Percentiles rank a stretch among this genome's conserved stretches.
Conservation (phyloP, 35 echinoderm and acorn worm genomes). For the Chiridota heheva region DNA sequence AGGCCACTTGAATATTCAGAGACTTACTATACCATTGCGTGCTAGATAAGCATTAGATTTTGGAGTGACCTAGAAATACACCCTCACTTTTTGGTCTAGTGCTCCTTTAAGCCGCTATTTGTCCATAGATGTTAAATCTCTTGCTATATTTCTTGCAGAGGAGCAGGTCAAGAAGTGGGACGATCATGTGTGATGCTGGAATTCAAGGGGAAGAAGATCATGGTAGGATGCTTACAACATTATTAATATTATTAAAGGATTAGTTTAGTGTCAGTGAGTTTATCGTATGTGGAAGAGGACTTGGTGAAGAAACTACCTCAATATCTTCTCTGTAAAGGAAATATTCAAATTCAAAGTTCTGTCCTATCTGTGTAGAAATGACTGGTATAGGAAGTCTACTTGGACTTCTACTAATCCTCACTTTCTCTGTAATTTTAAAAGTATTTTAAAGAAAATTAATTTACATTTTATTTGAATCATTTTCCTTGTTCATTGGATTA, state of each 20-base stretch:
- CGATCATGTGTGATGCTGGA: slow-evolving; percentile 98
- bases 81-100: neutral
- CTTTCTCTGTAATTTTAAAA: too few relatives aligned
- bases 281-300: too few relatives aligned
- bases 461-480: too few relatives aligned
- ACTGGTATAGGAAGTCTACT: too few relatives aligned
- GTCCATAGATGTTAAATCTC: neutral
- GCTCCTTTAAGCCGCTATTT: neutral
- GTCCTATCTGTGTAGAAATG: too few relatives aligned
- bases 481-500: too few relatives aligned
- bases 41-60: neutral
- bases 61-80: neutral
- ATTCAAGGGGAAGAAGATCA: slow-evolving; percentile 98
- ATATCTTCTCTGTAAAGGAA: too few relatives aligned
- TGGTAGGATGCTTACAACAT: slow-evolving; percentile 50
- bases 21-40: neutral
- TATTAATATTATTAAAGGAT: neutral
- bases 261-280: too few relatives aligned
- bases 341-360: too few relatives aligned
- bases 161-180: slow-evolving; percentile 96
- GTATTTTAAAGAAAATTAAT: too few relatives aligned
- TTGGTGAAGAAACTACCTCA: too few relatives aligned
- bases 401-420: too few relatives aligned
- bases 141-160: slow-evolving; percentile 51
- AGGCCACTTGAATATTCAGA: neutral